Base-by-base conservation (phyloP, 2,797 vertebrate genomes). In the Myiotriccus ornatus region DNA sequence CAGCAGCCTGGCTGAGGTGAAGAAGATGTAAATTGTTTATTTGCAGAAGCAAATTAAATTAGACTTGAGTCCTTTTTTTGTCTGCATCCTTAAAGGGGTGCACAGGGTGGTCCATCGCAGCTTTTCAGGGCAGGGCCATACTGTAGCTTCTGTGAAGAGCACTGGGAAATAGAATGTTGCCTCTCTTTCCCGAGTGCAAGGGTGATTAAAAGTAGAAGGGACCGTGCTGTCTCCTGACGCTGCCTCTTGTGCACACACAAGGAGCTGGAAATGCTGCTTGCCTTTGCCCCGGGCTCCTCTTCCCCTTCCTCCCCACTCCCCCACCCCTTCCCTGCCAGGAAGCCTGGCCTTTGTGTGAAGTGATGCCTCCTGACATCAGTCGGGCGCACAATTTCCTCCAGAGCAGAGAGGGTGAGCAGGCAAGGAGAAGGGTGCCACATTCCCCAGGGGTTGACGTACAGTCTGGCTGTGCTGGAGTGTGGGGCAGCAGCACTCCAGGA, bases 301-400 rank as follows among this genome's bases (percentile, higher is more conserved):
- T 92, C 84, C 84, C 85, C 93, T 77, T 87, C 87, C 71, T 84
- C 35, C 37, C 50, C 6, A 7, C 53, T 84, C 70, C 69, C 57
- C 92, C 94, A 71, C 84, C 88, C 65, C 35, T 87, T 91, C 86
- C 69, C 81, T 4, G 13, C 83, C 91, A 74, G 90, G 87, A 91
- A 92, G 86, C 74, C 83, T 86, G 94, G 92, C 92, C 91, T 94
- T 89, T 88, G 90, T 91, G 94, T 87, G 89, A 95, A 96, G 78
- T 90, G 94, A 97, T 96, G 91, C 79, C 95, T 96, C 82, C 74
- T 97, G 95, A 97, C 95, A 96, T 95, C 91, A 94, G 95, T 94
- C 25, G 2, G 91, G 89, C 49, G 27, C 16, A 21, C 6, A 7
- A 81, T 94, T 95, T 97, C 92, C 92, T 97, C 70, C 0, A 2